Percentiles rank a stretch among this genome's conserved stretches.
phyloP scores from a whole-genome alignment of 2,113 vertebrate genomes.

The Paradisaea rubra region DNA sequence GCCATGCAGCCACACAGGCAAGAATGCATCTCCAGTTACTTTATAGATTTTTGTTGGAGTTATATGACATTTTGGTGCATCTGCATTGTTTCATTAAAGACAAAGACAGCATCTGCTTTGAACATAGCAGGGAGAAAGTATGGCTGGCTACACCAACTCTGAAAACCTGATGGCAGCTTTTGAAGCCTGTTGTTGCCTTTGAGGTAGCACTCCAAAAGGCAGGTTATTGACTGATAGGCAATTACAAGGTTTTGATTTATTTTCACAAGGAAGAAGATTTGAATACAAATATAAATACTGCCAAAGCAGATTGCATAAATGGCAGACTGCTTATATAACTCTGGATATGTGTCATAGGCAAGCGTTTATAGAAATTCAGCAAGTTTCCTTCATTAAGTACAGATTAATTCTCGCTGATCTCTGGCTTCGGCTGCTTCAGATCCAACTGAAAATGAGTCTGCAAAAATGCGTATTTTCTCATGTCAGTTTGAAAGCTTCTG shows the following conservation, averaged over 20 bases:
- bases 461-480: slow-evolving; percentile 22
- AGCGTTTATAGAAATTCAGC: slow-evolving; percentile 33
- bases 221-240: not conserved
- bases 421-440: not conserved
- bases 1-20: not conserved
- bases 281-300: slow-evolving; percentile 52
- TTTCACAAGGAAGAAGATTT: slow-evolving; percentile 18
- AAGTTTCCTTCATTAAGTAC: slow-evolving; percentile 44
- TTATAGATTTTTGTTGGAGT: not conserved
- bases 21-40: not conserved
- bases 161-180: not conserved
- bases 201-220: not conserved
- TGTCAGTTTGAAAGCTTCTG: not conserved
- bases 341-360: slow-evolving; percentile 14
- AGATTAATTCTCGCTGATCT: slow-evolving; percentile 44
- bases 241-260: slow-evolving; percentile 21
- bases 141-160: not conserved
- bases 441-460: slow-evolving; percentile 43
- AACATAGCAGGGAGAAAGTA: not conserved
- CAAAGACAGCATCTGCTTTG: not conserved
- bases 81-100: not conserved
- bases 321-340: slow-evolving; percentile 13
- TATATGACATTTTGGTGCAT: not conserved
- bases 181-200: slow-evolving; percentile 4
- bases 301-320: slow-evolving; percentile 41